Percentiles rank a stretch among this genome's conserved stretches.
Evolutionary conservation across 2,888 invertebrate genomes (phyloP).

Genomic region (Candidula unifasciata): DNA sequence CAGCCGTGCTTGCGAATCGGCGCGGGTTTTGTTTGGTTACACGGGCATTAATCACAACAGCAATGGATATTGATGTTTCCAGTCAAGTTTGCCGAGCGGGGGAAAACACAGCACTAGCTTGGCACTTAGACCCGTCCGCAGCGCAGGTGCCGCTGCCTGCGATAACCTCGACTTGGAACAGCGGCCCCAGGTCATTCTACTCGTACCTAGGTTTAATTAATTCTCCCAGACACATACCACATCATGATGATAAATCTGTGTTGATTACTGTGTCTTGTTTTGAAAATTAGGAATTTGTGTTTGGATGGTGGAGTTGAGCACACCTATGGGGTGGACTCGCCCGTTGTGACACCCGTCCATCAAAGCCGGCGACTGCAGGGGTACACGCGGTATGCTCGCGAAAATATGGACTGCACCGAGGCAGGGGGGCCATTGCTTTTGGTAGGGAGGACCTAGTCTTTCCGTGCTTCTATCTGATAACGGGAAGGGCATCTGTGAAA

Average conservation of each 20-base stretch:
- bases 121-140: conserved; percentile 69
- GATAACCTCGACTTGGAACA: background rate
- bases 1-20: conserved; percentile 32
- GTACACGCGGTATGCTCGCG: conserved; percentile 60
- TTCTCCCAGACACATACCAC: background rate
- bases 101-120: conserved; percentile 73
- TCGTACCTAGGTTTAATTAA: background rate
- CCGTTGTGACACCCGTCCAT: conserved; percentile 76
- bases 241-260: background rate
- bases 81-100: conserved; percentile 74
- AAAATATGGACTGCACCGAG: conserved; percentile 61
- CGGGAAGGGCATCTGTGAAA: conserved; percentile 40
- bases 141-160: conserved; percentile 47
- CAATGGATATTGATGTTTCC: conserved; percentile 74
- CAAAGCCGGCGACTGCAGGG: conserved; percentile 72
- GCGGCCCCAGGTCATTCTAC: background rate
- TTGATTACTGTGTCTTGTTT: background rate
- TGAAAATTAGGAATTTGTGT: background rate
- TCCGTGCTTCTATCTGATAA: conserved; percentile 44
- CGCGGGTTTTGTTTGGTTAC: conserved; percentile 58
- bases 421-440: conserved; percentile 54
- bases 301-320: background rate
- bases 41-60: conserved; percentile 70
- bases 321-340: conserved; percentile 59
- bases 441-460: conserved; percentile 27